These are phyloP conservation scores for Buathra laborator DNA, from an alignment of 2,888 invertebrate genomes.

Conservation along the genomic window DNA sequence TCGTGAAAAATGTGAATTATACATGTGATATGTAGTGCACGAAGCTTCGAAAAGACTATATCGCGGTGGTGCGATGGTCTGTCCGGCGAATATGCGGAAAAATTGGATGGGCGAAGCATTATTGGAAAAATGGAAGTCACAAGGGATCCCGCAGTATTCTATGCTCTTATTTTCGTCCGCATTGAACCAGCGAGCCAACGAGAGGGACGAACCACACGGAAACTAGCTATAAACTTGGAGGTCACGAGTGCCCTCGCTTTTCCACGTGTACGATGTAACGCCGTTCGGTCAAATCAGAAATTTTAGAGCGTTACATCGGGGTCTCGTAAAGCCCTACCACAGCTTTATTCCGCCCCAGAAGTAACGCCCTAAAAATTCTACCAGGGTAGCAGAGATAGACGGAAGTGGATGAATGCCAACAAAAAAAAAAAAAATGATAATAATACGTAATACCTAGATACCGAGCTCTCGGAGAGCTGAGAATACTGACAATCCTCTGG, in stretches of 20 bases:
- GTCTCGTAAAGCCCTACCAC: neutral
- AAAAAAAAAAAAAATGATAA: neutral
- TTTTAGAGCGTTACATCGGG: neutral
- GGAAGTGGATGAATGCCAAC: neutral
- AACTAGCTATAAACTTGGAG: conserved; percentile 14
- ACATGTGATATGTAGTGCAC: neutral
- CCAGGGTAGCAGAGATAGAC: neutral
- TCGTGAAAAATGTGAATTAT: conserved; percentile 13
- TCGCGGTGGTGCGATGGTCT: conserved; percentile 14
- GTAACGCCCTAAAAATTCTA: neutral
- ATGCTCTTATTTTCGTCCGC: conserved; percentile 14
- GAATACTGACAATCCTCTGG: neutral
- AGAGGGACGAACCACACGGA: conserved; percentile 37
- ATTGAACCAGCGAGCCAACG: conserved; percentile 21
- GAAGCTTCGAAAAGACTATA: neutral
- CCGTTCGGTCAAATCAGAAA: neutral
- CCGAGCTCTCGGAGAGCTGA: neutral
- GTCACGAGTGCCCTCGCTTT: neutral
- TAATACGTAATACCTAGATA: neutral
- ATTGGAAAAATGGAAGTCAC: conserved; percentile 57
- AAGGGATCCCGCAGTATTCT: conserved; percentile 36
- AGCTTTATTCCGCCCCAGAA: neutral
- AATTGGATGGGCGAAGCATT: conserved; percentile 54
- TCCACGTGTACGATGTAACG: neutral
- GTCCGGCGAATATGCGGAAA: conserved; percentile 55